These are phyloP conservation scores for Rhynchotus rufescens DNA, from an alignment of 2,797 vertebrate genomes.

Conservation along the genomic window DNA sequence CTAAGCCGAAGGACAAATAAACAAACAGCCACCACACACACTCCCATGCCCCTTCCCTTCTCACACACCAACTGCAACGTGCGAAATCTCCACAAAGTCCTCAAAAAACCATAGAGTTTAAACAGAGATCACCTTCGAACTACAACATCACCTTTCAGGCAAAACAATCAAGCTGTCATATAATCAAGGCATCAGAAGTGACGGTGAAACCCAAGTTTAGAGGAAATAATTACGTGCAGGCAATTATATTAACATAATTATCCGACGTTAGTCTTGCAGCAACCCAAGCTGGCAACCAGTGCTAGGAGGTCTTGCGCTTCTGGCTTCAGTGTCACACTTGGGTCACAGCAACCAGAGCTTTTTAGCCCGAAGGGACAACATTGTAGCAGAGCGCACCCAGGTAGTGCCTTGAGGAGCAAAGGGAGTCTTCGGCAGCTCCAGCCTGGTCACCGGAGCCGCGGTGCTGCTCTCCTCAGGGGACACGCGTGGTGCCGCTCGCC, in stretches of 20 bases:
- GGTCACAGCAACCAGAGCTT: neutral
- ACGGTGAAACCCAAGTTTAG: constrained; percentile 16
- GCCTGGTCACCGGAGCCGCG: constrained; percentile 2
- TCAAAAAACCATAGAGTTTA: neutral
- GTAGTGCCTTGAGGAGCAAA: neutral
- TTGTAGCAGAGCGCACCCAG: neutral
- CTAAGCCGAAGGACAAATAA: neutral
- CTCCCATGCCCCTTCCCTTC: neutral
- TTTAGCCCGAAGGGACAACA: neutral
- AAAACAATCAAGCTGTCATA: neutral
- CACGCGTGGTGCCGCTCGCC: neutral
- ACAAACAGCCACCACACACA: neutral
- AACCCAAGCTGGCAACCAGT: constrained; percentile 20
- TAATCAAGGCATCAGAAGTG: neutral
- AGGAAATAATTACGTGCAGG: constrained; percentile 45
- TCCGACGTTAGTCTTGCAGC: constrained; percentile 25
- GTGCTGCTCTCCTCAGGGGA: neutral
- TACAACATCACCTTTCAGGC: neutral
- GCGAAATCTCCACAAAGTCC: neutral
- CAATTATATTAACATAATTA: constrained; percentile 2
- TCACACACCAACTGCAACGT: neutral
- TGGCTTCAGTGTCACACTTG: constrained; percentile 58
- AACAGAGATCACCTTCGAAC: neutral
- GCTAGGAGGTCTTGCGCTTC: constrained; percentile 47
- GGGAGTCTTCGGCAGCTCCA: neutral